These are phyloP conservation scores for Liodrosophila aerea DNA, from an alignment of 2,888 invertebrate genomes.

Conservation along the genomic window DNA sequence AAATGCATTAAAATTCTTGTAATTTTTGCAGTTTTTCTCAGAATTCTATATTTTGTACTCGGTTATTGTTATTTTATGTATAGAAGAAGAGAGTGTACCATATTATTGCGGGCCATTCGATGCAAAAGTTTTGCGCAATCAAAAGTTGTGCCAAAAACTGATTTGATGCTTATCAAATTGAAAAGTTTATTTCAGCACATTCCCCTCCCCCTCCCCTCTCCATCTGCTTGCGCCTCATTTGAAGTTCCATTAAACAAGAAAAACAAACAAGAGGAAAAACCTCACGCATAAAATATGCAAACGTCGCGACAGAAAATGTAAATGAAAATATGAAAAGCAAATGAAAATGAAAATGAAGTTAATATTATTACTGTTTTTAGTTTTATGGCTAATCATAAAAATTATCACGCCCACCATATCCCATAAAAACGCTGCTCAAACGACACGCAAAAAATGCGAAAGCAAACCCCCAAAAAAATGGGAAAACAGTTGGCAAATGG, in stretches of 20 bases:
- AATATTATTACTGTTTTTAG: slow-evolving; percentile 75
- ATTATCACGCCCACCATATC: slow-evolving; percentile 72
- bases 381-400: slow-evolving; percentile 75
- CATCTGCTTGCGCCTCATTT: slow-evolving; percentile 17
- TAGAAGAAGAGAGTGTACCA: too few relatives aligned
- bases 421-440: slow-evolving; percentile 48
- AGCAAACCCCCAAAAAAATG: neutral
- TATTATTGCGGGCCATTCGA: slow-evolving; percentile 32
- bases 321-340: slow-evolving; percentile 21
- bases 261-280: slow-evolving; percentile 6
- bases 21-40: slow-evolving; percentile 22
- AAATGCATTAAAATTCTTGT: slow-evolving; percentile 69
- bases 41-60: slow-evolving; percentile 14
- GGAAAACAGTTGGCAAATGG: slow-evolving; percentile 21
- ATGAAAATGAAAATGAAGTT: slow-evolving; percentile 69
- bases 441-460: slow-evolving; percentile 44
- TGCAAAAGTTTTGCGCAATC: slow-evolving; percentile 67
- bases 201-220: neutral
- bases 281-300: too few relatives aligned
- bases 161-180: slow-evolving; percentile 73
- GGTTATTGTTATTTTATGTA: slow-evolving; percentile 18
- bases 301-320: slow-evolving; percentile 14
- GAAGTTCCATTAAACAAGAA: slow-evolving; percentile 9
- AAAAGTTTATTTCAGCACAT: slow-evolving; percentile 59
- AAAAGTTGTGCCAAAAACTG: slow-evolving; percentile 59